A percentile compares a stretch with the other conserved stretches of the same genome.
These are phyloP conservation scores for Volucella inanis DNA, from an alignment of 2,888 invertebrate species.

Conservation along the genomic window DNA sequence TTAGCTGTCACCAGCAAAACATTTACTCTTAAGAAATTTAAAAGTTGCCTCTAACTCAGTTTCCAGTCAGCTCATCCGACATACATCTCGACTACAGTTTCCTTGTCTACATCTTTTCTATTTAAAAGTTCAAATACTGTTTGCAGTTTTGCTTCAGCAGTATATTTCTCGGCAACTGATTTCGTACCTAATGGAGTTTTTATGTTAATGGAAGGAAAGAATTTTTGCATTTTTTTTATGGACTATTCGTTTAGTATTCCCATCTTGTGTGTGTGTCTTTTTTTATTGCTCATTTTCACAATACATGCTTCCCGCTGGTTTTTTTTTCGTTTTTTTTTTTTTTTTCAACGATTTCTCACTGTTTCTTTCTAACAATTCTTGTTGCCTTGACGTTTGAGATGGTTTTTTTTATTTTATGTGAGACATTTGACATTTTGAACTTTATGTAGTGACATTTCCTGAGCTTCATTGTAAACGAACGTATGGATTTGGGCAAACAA, in stretches of 20 bases:
- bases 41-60: no score
- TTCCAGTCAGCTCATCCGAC: no score
- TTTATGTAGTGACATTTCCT: constrained; percentile 23
- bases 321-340: no score
- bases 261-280: not conserved
- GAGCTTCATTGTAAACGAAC: not conserved
- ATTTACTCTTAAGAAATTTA: no score
- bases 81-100: no score
- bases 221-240: constrained; percentile 51
- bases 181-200: constrained; percentile 51
- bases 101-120: no score
- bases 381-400: not conserved
- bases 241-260: constrained; percentile 37
- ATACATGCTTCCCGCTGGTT: constrained; percentile 30
- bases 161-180: not conserved
- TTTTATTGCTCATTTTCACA: constrained; percentile 39
- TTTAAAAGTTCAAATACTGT: no score
- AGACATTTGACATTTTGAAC: constrained; percentile 38
- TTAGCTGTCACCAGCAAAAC: no score
- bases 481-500: not conserved
- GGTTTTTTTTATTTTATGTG: constrained; percentile 13
- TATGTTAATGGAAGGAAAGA: constrained; percentile 34
- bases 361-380: constrained; percentile 22
- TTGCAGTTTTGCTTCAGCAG: no score
- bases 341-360: constrained; percentile 3